Base-by-base conservation (phyloP, 2,888 invertebrate species). In the Ennomos erosarius region DNA sequence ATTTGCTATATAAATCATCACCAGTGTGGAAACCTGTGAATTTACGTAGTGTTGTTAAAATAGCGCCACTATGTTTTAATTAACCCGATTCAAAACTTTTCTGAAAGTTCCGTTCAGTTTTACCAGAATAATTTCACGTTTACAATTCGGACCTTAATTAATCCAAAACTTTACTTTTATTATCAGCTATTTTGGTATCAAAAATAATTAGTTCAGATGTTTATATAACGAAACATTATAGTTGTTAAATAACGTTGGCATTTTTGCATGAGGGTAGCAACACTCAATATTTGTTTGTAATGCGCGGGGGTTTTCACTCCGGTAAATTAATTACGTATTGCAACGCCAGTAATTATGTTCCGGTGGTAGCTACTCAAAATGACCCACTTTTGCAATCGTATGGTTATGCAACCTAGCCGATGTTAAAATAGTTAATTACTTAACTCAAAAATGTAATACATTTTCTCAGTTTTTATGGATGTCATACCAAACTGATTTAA, bases 241-340 rank as follows among this genome's bases (percentile, higher is more conserved):
- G 64, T 68, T 67, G 76, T 74, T 72, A 60, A 67, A 68, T 69
- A 73, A 75, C 78, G 74, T 81, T 76, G 57, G 66, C 54, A 63
- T 68, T 64, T 63, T 64, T 56, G 58, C 64, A 68, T 64, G 56
- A 49, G 54, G 62, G 68, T 58, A 63, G 70, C 74, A 70, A 68
- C 69, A 73, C 70, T 67, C 70, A 55, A 75, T 77, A 76, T 76
- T 76, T 79, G 77, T 81, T 81, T 75, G 73, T 75, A 71, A 73
- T 71, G 68, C 67, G 72, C 66, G 37, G 47, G 55, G 10, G 70
- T 76, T 70, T 80, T 69, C 78, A 75, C 79, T 68, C 69, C 75
- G 68, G 78, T 81, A 79, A 85, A 87, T 86, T 87, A 86, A 88
- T 87, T 79, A 84, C 79, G 77, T 76, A 81, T 86, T 84, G 80